Evolutionary conservation across 1,140 invertebrate species (phyloP), one percentile per base, ranked within the genome.

Genomic region (Atta cephalotes): DNA sequence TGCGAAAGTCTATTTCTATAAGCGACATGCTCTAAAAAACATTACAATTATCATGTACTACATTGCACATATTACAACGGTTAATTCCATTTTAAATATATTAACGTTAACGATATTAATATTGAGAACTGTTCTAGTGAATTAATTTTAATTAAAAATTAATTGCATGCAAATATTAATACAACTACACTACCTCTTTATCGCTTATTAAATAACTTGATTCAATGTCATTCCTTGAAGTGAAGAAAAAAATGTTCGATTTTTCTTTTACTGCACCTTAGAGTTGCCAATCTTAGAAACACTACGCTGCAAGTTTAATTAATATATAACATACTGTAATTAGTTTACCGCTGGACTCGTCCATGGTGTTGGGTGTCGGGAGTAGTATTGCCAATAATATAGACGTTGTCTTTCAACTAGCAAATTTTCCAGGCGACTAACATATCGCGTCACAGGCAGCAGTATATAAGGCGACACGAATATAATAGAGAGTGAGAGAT

Each of bases 301-400:
- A 25, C 12, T n/a, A 66, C 31, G 65, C 66, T 39, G 65, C 66
- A 45, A 71, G 9, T 74, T 84, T 35, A 31, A 49, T 76, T 49
- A 51, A 84, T 62, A 45, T 45, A 21, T 74, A 72, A 72, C 70
- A 62, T 62, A 84, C 39, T 63, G 56, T 62, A 76, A 84, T 84
- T 72, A 60, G 66, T 72, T 84, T 84, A 84, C 80, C 80, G 12
- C 53, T 71, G 25, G 70, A 51, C 70, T 84, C 70, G 10, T 84
- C 80, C 80, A 84, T 82, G 39, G 7, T 70, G 28, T 35, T 31
- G 56, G 2, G 4, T 76, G 31, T 35, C 39, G 14, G n/a, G n/a
- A 10, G 9, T 45, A 58, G 28, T 60, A 31, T 58, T n/a, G 31
- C 31, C 4, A 62, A 76, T 74, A 45, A 74, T 58, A 62, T 58